Evolutionary conservation across 2,113 vertebrate genomes (phyloP).

Genomic region (Lonchura striata): DNA sequence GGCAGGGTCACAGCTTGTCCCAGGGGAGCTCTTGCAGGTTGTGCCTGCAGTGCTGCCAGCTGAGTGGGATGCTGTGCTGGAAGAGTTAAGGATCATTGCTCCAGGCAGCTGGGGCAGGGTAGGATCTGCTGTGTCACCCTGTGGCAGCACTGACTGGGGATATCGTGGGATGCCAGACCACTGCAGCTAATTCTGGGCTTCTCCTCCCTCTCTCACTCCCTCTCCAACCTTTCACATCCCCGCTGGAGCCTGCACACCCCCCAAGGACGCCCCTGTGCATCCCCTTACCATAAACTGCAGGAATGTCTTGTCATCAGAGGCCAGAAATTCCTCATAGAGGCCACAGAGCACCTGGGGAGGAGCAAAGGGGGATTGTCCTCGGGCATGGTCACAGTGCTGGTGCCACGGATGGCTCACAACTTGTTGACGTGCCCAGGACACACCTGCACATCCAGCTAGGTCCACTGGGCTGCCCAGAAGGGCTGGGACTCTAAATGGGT

Average conservation of each 20-base stretch:
- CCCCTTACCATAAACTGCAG: constrained; percentile 70
- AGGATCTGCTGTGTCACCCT: background rate
- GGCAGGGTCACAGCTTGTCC: background rate
- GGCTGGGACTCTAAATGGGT: background rate
- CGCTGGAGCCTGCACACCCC: background rate
- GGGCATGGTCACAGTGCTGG: background rate
- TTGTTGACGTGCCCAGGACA: background rate
- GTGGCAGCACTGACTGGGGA: fast-evolving
- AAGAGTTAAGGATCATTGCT: background rate
- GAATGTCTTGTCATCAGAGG: constrained; percentile 65
- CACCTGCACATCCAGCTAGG: fast-evolving
- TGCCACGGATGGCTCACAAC: background rate
- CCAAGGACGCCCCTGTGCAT: fast-evolving
- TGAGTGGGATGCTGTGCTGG: background rate
- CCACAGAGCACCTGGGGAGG: constrained; percentile 63
- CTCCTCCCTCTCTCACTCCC: background rate
- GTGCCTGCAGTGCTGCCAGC: background rate
- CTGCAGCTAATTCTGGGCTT: background rate
- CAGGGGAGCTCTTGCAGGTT: background rate
- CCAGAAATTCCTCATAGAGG: constrained; percentile 70
- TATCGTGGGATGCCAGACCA: fast-evolving
- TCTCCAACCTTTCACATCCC: background rate
- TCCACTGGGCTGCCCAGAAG: background rate
- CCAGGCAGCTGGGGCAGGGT: background rate
- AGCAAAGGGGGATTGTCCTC: background rate